Conservation (phyloP, 2,888 invertebrate species). For the Rotaria macrura region DNA sequence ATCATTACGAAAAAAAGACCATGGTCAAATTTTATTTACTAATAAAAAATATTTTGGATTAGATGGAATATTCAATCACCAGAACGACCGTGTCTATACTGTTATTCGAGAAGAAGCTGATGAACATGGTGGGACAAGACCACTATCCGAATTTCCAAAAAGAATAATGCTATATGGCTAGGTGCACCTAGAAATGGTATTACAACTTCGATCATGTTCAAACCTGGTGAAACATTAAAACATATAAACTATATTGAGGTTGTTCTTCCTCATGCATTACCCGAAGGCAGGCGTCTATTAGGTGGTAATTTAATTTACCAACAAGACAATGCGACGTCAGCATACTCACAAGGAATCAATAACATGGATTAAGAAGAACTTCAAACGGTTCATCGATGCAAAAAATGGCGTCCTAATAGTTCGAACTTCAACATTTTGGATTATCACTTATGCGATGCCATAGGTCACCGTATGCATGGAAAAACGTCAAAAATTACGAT, state of each 20-base stretch:
- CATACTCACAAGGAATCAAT: not conserved
- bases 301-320: slow-evolving; percentile 20
- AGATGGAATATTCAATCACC: not conserved
- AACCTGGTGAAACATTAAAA: not conserved
- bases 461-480: not conserved
- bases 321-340: slow-evolving; percentile 15
- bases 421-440: slow-evolving; percentile 2
- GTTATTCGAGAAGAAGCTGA: no score
- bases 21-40: no score
- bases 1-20: not conserved
- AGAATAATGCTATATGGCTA: not conserved
- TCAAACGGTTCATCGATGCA: not conserved
- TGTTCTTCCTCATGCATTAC: slow-evolving; percentile 3
- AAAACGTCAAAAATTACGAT: not conserved
- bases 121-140: no score
- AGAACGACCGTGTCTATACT: no score
- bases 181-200: not conserved
- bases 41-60: not conserved
- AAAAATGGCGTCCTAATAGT: slow-evolving; percentile 1
- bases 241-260: not conserved
- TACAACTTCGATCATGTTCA: not conserved
- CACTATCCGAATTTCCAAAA: not conserved
- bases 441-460: slow-evolving; percentile 16
- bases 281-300: slow-evolving; percentile 3
- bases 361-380: slow-evolving; percentile 14